phyloP scores from a whole-genome alignment of 2,797 vertebrate species.

The Eulemur coronatus region DNA sequence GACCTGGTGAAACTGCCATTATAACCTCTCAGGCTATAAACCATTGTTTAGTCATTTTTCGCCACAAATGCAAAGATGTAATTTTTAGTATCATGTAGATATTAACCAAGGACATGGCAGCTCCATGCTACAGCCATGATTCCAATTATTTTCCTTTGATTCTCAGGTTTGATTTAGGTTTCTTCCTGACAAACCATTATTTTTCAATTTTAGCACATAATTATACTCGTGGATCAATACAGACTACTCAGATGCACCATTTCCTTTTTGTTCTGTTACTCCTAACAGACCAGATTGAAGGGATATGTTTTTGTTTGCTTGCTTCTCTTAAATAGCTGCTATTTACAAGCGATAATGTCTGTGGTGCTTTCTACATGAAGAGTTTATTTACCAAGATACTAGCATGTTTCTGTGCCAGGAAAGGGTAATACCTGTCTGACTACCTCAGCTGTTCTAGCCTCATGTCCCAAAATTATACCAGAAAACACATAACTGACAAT shows the following conservation, averaged over 20 bases:
- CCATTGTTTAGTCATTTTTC: neutral
- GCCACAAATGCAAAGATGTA: neutral
- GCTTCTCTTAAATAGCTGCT: slow-evolving; percentile 61
- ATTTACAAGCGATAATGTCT: slow-evolving; percentile 55
- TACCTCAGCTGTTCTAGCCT: slow-evolving; percentile 57
- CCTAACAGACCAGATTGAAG: slow-evolving; percentile 56
- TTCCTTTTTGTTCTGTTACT: slow-evolving; percentile 24
- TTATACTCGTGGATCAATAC: neutral
- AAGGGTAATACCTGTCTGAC: slow-evolving; percentile 55
- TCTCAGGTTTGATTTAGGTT: neutral
- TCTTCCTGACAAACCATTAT: neutral
- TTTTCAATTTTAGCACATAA: neutral
- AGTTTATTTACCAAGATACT: slow-evolving; percentile 57
- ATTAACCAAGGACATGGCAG: neutral
- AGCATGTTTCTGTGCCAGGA: slow-evolving; percentile 35
- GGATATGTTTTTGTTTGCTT: slow-evolving; percentile 51
- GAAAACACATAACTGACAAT: slow-evolving; percentile 20
- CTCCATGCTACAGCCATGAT: neutral
- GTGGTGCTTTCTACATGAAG: neutral
- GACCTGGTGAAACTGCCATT: neutral
- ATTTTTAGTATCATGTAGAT: neutral
- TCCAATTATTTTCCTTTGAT: neutral
- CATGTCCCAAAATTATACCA: slow-evolving; percentile 33
- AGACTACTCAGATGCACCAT: neutral
- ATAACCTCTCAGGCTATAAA: neutral